Evolutionary conservation across 2,888 invertebrate species (phyloP), one percentile per base, ranked within the genome.

Genomic region (Apantesis nais): DNA sequence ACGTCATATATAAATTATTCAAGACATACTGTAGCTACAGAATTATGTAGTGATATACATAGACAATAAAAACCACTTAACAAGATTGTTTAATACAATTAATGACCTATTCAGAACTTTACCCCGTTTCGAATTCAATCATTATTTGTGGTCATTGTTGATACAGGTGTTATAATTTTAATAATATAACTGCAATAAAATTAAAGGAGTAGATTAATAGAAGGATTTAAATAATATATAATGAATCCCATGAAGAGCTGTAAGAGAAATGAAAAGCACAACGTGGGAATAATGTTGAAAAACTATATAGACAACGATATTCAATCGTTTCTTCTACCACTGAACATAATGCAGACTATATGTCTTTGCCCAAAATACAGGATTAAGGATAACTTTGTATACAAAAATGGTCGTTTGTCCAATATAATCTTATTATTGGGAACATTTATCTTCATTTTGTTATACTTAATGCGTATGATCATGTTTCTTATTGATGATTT

Each of bases 291-390:
- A 1, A 31, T 41, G 8, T 14, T 29, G 9, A 64, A 63, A 0
- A 66, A 68, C 22, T 61, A 0, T 2, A 55, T 77, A 16, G 73
- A 66, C 0, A 62, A 16, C 58, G 67, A 77, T 37, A 12, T 77
- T 16, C 72, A 74, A 5, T 34, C 41, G 19, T 52, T 76, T 62
- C 29, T 78, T 2, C 48, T 48, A 12, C 74, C 78, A 52, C 67
- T 76, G 19, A 71, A 78, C 41, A 8, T 78, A 0, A 71, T 74
- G 67, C 74, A 78, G 22, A 22, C 16, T 44, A n/a, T 73, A 0
- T 64, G 67, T 25, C 62, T 70, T 2, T 64, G 52, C 62, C 68
- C 76, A 3, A 78, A 73, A 63, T 78, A 78, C 29, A 39, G 62
- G 1, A 73, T 78, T 12, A 74, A 63, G 41, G 34, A 73, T 16